Conservation (phyloP, 2,797 vertebrate genomes). For the Fringilla coelebs region DNA sequence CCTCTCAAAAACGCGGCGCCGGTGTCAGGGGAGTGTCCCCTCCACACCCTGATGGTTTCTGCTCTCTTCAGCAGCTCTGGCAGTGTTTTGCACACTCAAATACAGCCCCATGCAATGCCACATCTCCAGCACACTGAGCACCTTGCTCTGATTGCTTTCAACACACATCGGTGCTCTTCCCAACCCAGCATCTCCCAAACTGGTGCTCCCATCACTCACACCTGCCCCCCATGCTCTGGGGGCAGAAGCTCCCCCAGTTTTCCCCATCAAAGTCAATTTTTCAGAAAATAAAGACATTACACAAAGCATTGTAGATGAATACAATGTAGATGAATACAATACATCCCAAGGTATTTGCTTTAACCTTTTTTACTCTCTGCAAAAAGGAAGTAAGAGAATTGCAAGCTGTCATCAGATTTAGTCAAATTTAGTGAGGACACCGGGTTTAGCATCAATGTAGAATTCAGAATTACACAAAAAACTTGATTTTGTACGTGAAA, state of each 20-base stretch:
- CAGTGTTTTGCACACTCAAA: fast-evolving
- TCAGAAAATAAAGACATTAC: background rate
- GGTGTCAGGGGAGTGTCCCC: background rate
- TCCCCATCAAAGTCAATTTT: background rate
- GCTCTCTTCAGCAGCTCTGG: background rate
- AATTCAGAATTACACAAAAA: background rate
- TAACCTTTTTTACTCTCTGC: background rate
- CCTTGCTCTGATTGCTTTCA: background rate
- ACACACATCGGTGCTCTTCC: fast-evolving
- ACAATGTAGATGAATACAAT: background rate
- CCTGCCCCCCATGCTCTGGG: background rate
- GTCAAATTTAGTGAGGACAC: background rate
- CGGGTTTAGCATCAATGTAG: background rate
- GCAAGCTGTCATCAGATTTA: background rate
- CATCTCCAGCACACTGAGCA: fast-evolving
- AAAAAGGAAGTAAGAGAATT: background rate
- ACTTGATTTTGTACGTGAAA: background rate
- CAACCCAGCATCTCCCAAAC: background rate
- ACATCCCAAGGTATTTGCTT: fast-evolving
- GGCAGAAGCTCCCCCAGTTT: background rate
- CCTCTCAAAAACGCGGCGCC: fast-evolving
- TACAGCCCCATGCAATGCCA: fast-evolving
- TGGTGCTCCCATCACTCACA: fast-evolving
- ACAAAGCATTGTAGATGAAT: background rate
- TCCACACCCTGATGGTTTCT: background rate